A percentile compares a stretch with the other conserved stretches of the same genome.
These are phyloP conservation scores for Macrostomum cliftonense DNA, from an alignment of 2,888 invertebrate genomes.

Conservation along the genomic window DNA sequence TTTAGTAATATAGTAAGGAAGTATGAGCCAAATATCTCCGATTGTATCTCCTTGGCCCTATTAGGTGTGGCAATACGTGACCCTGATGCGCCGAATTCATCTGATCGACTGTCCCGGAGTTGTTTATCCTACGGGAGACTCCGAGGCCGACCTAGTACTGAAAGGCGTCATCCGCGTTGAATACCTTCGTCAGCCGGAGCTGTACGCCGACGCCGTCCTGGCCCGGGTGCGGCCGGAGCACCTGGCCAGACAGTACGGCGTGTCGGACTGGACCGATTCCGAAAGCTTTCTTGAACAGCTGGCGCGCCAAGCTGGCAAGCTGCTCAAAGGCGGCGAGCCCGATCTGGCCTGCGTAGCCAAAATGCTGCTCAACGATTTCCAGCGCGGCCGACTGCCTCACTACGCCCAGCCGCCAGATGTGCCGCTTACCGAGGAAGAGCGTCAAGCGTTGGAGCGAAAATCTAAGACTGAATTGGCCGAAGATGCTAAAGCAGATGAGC, in stretches of 20 bases:
- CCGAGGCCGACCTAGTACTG: conserved; percentile 64
- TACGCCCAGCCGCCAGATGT: conserved; percentile 55
- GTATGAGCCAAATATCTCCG: too few relatives aligned
- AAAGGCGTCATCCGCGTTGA: conserved; percentile 91
- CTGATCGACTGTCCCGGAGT: conserved; percentile 96
- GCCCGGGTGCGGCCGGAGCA: conserved; percentile 72
- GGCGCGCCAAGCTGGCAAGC: conserved; percentile 64
- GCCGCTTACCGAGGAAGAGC: conserved; percentile 22
- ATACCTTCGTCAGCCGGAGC: conserved; percentile 74
- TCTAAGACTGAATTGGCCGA: not conserved
- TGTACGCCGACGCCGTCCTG: conserved; percentile 69
- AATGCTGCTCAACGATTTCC: conserved; percentile 95
- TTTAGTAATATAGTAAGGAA: too few relatives aligned
- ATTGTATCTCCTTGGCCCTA: too few relatives aligned
- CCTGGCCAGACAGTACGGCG: conserved; percentile 67
- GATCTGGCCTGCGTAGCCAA: conserved; percentile 68
- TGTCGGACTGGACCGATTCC: conserved; percentile 52
- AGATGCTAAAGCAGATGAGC: not conserved
- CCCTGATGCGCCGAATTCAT: conserved; percentile 84
- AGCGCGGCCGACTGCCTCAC: conserved; percentile 84
- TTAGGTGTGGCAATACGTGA: conserved; percentile 92
- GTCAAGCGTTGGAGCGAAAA: too few relatives aligned
- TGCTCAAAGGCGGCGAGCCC: conserved; percentile 89
- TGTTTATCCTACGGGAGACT: conserved; percentile 81
- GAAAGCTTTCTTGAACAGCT: conserved; percentile 77